Evolutionary conservation across 1,140 invertebrate species (phyloP).

Genomic region (Drosophila parabipectinata): DNA sequence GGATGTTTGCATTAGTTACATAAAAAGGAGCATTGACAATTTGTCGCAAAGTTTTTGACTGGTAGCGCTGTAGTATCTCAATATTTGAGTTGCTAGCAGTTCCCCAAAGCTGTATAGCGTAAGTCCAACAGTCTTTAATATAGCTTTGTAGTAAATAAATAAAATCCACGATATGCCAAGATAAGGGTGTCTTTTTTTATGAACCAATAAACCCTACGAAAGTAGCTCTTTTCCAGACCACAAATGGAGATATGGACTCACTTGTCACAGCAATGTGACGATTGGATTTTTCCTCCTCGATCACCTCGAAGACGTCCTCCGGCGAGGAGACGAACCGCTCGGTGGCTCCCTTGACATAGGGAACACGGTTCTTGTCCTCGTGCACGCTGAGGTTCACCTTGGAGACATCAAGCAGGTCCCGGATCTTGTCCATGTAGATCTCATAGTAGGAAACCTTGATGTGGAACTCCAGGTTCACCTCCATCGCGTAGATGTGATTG

Average conservation of each 20-base stretch:
- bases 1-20: too few relatives aligned
- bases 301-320: constrained; percentile 99
- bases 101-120: too few relatives aligned
- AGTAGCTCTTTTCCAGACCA: not conserved
- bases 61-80: too few relatives aligned
- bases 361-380: constrained; percentile 99
- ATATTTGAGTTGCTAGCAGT: too few relatives aligned
- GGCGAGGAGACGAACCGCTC: constrained; percentile 99
- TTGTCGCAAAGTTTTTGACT: too few relatives aligned
- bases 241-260: constrained; percentile 85
- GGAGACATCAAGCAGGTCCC: constrained; percentile 98
- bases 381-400: constrained; percentile 99
- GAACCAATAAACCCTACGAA: too few relatives aligned
- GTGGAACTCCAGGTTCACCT: constrained; percentile 99
- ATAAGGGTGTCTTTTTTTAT: too few relatives aligned
- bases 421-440: constrained; percentile 99
- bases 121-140: too few relatives aligned
- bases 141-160: too few relatives aligned
- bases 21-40: too few relatives aligned
- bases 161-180: too few relatives aligned
- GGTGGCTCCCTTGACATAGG: constrained; percentile 99
- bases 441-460: constrained; percentile 99
- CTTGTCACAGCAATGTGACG: constrained; percentile 99
- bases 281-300: constrained; percentile 99
- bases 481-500: constrained; percentile 99